phyloP scores from a whole-genome alignment of 2,888 invertebrate genomes.

The Galeopsomyia nigrocyanea region DNA sequence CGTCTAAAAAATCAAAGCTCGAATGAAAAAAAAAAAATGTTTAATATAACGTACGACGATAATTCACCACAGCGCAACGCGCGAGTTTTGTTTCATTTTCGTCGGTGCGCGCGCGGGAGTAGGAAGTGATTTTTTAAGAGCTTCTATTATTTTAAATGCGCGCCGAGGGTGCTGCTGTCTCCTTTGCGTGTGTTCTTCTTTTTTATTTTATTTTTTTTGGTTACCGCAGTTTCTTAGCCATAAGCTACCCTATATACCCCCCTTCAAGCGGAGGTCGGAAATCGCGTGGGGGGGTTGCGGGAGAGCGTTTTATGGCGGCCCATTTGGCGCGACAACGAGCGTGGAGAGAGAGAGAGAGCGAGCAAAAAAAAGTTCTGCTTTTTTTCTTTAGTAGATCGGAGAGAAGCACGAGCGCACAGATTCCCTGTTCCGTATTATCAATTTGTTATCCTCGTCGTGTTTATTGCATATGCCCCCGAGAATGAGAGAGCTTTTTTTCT shows the following conservation, averaged over 20 bases:
- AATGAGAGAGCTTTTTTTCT: not conserved
- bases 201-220: not conserved
- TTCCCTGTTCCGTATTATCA: conserved; percentile 67
- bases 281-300: conserved; percentile 28
- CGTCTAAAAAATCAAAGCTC: no score
- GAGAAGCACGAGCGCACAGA: conserved; percentile 53
- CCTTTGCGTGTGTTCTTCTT: not conserved
- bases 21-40: not conserved
- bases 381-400: conserved; percentile 49
- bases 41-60: conserved; percentile 1
- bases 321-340: conserved; percentile 69
- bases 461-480: conserved; percentile 28
- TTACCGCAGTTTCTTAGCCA: conserved; percentile 21
- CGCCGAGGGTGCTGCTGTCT: conserved; percentile 2
- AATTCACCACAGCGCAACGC: conserved; percentile 2
- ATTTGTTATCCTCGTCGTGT: conserved; percentile 63
- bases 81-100: not conserved
- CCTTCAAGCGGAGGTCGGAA: conserved; percentile 36
- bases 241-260: conserved; percentile 31
- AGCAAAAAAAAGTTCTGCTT: conserved; percentile 57
- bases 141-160: conserved; percentile 47
- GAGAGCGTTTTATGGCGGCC: conserved; percentile 65
- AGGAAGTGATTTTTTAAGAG: conserved; percentile 50
- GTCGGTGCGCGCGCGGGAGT: no score
- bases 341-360: no score